phyloP scores from a whole-genome alignment of 1,140 invertebrate species.

The Saccostrea glomerata region DNA sequence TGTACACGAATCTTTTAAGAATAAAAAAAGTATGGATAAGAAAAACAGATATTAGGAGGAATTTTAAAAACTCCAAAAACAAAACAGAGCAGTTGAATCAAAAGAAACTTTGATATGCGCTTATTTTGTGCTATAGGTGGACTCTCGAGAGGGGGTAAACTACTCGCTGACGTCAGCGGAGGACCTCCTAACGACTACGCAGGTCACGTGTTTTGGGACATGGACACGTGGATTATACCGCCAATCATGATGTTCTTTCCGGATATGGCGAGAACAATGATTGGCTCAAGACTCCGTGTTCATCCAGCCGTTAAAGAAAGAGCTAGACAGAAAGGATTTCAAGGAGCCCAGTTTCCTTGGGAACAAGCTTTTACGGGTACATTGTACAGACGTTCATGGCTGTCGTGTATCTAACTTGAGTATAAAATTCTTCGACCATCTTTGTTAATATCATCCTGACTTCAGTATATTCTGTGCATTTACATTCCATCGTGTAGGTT shows the following conservation, averaged over 20 bases:
- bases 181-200: conserved; percentile 61
- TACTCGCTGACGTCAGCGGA: conserved; percentile 47
- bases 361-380: conserved; percentile 70
- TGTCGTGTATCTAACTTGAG: background rate
- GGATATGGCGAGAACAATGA: conserved; percentile 63
- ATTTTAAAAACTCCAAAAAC: too few relatives aligned
- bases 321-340: conserved; percentile 67
- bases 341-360: conserved; percentile 77
- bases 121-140: conserved; percentile 43
- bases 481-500: conserved; percentile 61
- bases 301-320: conserved; percentile 69
- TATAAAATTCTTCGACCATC: background rate
- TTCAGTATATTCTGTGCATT: background rate
- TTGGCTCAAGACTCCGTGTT: conserved; percentile 65
- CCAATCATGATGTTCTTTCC: conserved; percentile 75
- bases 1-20: too few relatives aligned
- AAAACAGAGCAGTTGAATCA: background rate
- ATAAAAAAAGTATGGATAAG: too few relatives aligned
- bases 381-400: background rate
- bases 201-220: conserved; percentile 80
- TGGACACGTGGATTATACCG: conserved; percentile 79
- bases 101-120: background rate
- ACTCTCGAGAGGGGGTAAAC: conserved; percentile 57
- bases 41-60: too few relatives aligned
- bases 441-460: background rate